These are phyloP conservation scores for Glossophaga mutica DNA, from an alignment of 2,797 vertebrate genomes.

Conservation along the genomic window DNA sequence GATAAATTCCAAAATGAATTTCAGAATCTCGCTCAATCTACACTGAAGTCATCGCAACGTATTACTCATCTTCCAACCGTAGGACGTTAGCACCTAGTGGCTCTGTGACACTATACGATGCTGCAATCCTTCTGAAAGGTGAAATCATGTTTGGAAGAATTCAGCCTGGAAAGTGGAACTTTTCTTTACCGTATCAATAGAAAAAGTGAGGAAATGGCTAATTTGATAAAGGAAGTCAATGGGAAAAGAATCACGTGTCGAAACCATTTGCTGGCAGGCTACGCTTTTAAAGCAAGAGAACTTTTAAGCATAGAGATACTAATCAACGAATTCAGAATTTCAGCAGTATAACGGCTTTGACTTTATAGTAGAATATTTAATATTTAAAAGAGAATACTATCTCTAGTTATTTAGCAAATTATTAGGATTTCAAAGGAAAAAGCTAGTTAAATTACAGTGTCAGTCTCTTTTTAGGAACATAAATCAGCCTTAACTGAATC, in stretches of 20 bases:
- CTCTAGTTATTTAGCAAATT: slow-evolving; percentile 1
- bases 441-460: neutral
- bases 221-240: neutral
- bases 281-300: neutral
- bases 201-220: neutral
- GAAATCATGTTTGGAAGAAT: neutral
- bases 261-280: neutral
- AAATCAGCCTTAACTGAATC: neutral
- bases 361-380: neutral
- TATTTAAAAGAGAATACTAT: neutral
- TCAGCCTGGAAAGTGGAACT: neutral
- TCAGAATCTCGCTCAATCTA: neutral
- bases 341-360: neutral
- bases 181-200: neutral
- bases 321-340: neutral
- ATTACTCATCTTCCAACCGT: neutral
- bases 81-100: neutral
- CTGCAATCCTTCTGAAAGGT: neutral
- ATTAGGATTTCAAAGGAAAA: neutral
- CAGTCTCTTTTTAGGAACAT: neutral
- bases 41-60: neutral
- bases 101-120: neutral
- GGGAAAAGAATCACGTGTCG: neutral
- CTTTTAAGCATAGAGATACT: neutral
- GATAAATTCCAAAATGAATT: neutral